A percentile compares a stretch with the other conserved stretches of the same genome.
Conservation (phyloP, 1,140 invertebrate species). For the Drosophila equinoxialis region DNA sequence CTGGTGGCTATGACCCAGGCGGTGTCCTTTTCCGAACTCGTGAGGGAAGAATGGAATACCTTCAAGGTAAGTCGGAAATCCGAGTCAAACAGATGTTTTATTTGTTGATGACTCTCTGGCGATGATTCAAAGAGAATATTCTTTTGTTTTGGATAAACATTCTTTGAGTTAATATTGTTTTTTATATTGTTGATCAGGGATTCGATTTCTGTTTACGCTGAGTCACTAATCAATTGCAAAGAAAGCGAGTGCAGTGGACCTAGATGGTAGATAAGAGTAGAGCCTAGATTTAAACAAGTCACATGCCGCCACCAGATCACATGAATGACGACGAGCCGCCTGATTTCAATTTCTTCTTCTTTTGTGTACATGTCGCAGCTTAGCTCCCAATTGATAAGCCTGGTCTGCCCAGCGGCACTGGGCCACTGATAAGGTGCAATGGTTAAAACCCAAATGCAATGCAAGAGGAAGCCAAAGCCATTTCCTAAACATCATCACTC, state of each 20-base stretch:
- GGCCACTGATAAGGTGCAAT: conserved; percentile 29
- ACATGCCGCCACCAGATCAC: conserved; percentile 45
- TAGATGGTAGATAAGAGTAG: conserved; percentile 39
- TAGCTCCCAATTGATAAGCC: conserved; percentile 36
- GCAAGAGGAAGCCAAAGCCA: conserved; percentile 4
- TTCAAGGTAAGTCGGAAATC: conserved; percentile 87
- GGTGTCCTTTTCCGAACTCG: conserved; percentile 88
- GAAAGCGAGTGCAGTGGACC: background rate
- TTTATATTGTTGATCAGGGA: conserved; percentile 1
- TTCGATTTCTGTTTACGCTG: conserved; percentile 1
- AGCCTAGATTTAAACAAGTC: conserved; percentile 36
- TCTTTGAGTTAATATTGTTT: conserved; percentile 25
- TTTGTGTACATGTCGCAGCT: conserved; percentile 20
- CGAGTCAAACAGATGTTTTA: conserved; percentile 30
- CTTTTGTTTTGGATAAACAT: conserved; percentile 27
- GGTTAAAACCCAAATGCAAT: background rate
- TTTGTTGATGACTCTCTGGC: background rate
- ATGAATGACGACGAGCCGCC: conserved; percentile 22
- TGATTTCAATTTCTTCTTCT: conserved; percentile 19
- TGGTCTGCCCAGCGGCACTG: conserved; percentile 10
- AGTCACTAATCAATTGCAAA: background rate
- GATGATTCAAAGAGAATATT: background rate
- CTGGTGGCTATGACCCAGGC: conserved; percentile 84
- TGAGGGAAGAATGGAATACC: conserved; percentile 89
- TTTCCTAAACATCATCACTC: conserved; percentile 21